Evolutionary conservation across 1,140 invertebrate genomes (phyloP).

Genomic region (Trichonephila clavipes): DNA sequence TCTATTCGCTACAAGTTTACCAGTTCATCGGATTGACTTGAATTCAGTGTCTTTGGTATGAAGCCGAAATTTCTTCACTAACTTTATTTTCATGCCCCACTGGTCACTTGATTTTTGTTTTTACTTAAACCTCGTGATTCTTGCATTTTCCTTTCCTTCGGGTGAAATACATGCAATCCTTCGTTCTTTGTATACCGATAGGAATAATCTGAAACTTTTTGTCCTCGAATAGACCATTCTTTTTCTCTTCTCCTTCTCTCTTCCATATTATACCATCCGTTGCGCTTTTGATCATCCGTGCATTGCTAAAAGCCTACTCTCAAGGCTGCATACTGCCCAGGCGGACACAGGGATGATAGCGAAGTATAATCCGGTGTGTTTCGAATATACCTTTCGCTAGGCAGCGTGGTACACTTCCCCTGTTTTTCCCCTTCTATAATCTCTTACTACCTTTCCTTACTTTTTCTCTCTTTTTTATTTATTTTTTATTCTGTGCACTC

Average conservation of each 20-base stretch:
- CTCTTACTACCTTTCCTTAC: conserved; percentile 66
- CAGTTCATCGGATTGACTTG: conserved; percentile 13
- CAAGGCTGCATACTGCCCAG: conserved; percentile 45
- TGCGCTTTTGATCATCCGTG: conserved; percentile 61
- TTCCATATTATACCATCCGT: conserved; percentile 57
- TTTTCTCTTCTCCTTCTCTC: background rate
- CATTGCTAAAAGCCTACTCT: conserved; percentile 67
- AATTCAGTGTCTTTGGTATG: conserved; percentile 7
- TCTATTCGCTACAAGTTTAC: background rate
- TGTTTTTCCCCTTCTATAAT: conserved; percentile 63
- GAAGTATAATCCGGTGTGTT: conserved; percentile 61
- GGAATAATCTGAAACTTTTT: conserved; percentile 61
- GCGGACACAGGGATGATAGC: conserved; percentile 45
- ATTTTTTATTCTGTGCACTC: conserved; percentile 13
- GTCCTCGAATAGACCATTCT: background rate
- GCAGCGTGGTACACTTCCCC: conserved; percentile 48
- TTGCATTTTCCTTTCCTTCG: conserved; percentile 26
- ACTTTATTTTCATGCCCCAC: conserved; percentile 46
- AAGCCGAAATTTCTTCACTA: conserved; percentile 4
- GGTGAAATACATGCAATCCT: conserved; percentile 24
- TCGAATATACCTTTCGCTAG: conserved; percentile 66
- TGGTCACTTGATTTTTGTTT: background rate
- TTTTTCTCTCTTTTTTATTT: conserved; percentile 1
- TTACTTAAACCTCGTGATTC: background rate
- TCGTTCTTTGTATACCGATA: background rate